phyloP scores from a whole-genome alignment of 2,888 invertebrate genomes.

The Noctua janthina region DNA sequence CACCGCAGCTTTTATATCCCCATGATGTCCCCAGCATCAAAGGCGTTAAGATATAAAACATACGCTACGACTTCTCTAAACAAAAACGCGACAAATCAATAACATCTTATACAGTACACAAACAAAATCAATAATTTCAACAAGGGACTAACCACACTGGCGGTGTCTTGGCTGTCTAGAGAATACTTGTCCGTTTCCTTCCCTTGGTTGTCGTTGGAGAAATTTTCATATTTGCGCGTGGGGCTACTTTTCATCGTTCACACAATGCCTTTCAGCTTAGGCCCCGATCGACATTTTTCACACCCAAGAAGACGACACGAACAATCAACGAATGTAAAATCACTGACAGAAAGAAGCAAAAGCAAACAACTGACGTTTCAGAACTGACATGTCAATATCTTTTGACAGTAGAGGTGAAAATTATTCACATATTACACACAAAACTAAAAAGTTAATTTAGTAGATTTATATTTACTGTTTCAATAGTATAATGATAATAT shows the following conservation, averaged over 20 bases:
- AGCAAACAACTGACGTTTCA: slow-evolving; percentile 45
- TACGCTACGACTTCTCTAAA: slow-evolving; percentile 65
- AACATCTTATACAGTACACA: slow-evolving; percentile 81
- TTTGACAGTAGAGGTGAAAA: slow-evolving; percentile 32
- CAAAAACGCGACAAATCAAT: slow-evolving; percentile 82
- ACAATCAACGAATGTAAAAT: slow-evolving; percentile 76
- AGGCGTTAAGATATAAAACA: slow-evolving; percentile 37
- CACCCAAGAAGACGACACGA: slow-evolving; percentile 79
- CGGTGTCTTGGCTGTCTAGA: slow-evolving; percentile 89
- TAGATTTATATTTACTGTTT: background rate
- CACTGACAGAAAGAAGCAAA: slow-evolving; percentile 69
- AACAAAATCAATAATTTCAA: slow-evolving; percentile 88
- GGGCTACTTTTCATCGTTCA: slow-evolving; percentile 90
- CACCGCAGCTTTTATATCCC: slow-evolving; percentile 29
- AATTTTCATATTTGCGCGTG: slow-evolving; percentile 88
- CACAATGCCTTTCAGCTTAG: slow-evolving; percentile 80
- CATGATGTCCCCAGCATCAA: slow-evolving; percentile 19
- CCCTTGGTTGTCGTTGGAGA: slow-evolving; percentile 85
- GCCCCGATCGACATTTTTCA: slow-evolving; percentile 86
- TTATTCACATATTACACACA: no score
- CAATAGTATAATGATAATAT: background rate
- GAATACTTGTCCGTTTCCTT: slow-evolving; percentile 89
- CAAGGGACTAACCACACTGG: slow-evolving; percentile 87
- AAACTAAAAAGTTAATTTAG: slow-evolving; percentile 4
- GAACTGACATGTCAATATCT: slow-evolving; percentile 27